phyloP scores from a whole-genome alignment of 2,888 invertebrate species.

The Pollenia griseotomentosa region DNA sequence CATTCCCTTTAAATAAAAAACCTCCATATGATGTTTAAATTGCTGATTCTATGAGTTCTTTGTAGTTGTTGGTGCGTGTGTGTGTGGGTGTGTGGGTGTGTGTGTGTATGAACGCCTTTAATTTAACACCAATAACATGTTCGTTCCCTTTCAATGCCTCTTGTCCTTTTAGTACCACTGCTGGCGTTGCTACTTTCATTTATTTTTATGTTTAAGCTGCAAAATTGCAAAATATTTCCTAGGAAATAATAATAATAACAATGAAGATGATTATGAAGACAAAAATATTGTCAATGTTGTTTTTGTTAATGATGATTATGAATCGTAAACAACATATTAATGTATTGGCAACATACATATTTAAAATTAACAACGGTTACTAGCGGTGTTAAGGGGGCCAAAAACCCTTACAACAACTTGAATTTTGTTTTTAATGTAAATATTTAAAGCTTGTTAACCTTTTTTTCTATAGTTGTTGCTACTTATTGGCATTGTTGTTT shows the following conservation, averaged over 20 bases:
- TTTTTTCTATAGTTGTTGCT: constrained; percentile 1
- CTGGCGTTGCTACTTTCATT: background rate
- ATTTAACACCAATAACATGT: constrained; percentile 61
- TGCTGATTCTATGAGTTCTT: background rate
- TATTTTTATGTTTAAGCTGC: background rate
- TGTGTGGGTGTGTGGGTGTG: background rate
- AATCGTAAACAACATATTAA: constrained; percentile 15
- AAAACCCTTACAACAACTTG: background rate
- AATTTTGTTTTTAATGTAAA: background rate
- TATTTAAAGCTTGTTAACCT: constrained; percentile 21
- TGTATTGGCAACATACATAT: constrained; percentile 25
- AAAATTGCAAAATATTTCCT: constrained; percentile 8
- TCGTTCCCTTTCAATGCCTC: constrained; percentile 3
- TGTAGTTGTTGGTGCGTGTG: background rate
- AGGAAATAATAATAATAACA: background rate
- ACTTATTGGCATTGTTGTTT: background rate
- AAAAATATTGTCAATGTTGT: background rate
- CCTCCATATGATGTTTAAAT: constrained; percentile 7
- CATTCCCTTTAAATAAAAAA: background rate
- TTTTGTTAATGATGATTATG: constrained; percentile 29
- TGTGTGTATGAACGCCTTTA: constrained; percentile 31
- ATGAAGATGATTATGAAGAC: background rate
- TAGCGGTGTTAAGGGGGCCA: background rate
- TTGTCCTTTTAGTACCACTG: background rate
- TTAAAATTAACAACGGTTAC: constrained; percentile 25